Conservation (phyloP, 2,888 invertebrate species). For the Cinara cedri region DNA sequence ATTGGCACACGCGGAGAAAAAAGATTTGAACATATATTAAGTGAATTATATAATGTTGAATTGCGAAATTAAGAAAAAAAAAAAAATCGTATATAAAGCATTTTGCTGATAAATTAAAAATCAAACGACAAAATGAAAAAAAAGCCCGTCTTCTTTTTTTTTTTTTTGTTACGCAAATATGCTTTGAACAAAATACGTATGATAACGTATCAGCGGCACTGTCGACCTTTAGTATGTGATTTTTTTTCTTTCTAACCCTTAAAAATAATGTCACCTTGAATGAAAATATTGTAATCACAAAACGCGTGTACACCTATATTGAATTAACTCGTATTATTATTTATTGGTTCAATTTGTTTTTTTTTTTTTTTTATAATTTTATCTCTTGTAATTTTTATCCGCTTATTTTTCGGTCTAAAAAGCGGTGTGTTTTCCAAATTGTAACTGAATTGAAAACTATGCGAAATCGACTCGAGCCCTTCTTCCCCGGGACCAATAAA, state of each 20-base stretch:
- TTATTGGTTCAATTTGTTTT: too few species aligned
- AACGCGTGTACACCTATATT: background rate
- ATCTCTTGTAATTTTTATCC: too few species aligned
- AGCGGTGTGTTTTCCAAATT: too few species aligned
- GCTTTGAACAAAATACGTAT: too few species aligned
- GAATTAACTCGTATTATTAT: too few species aligned
- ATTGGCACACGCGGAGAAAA: constrained; percentile 6
- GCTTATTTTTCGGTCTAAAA: too few species aligned
- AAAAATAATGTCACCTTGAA: constrained; percentile 46
- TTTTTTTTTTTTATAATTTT: too few species aligned
- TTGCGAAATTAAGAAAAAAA: background rate
- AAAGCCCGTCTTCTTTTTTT: too few species aligned
- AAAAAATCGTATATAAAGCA: background rate
- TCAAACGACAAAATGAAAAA: constrained; percentile 12
- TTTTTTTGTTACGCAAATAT: constrained; percentile 38
- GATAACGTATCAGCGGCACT: constrained; percentile 24
- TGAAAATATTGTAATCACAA: background rate
- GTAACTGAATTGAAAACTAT: too few species aligned
- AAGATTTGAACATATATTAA: background rate
- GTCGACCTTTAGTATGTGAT: constrained; percentile 30
- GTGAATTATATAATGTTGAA: constrained; percentile 25
- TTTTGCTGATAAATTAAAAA: constrained; percentile 34
- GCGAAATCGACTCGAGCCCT: too few species aligned
- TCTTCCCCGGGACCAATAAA: too few species aligned
- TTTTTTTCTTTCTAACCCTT: constrained; percentile 34